Base-by-base conservation (phyloP, 2,113 vertebrate genomes). In the Carollia perspicillata region DNA sequence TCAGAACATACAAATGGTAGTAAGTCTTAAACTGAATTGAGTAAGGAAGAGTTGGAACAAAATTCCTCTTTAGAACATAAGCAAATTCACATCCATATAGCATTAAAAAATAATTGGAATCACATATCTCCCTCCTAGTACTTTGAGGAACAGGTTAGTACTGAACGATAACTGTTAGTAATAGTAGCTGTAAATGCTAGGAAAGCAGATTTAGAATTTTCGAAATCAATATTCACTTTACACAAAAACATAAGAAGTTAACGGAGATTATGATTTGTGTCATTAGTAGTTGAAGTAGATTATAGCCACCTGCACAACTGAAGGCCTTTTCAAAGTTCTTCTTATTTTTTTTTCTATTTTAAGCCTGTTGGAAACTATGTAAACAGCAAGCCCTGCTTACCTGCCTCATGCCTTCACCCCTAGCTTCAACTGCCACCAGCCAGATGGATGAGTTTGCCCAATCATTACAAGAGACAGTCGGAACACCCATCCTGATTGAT, bases 401-500 rank as follows among this genome's bases (percentile, higher is more conserved):
- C 75, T 81, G 44, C 33, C 55, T 92, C 30, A n/a, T 9, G 47
- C 35, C 65, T 87, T 90, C 68, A 90, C 53, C 20, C 26, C 0
- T 0, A 37, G 81, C 40, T 8, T 96, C 93, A 30, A 35, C n/a
- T 16, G 8, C 35, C 85, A 94, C 26, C 80, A 83, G 75, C 10
- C 85, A 93, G 96, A 87, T 7, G 78, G 92, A 77, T 63, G 42
- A 93, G 89, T 90, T 92, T 95, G 47, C 35, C 75, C 93, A 96
- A n/a, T 63, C 66, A 28, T n/a, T 86, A 53, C 51, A 68, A 96
- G 83, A 75, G 88, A 95, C 42, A 92, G 84, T 91, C 94, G 97
- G 84, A 96, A 93, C 68, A 74, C 84, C 51, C 8, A 4, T 84
- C 97, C 51, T 91, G 84, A 97, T 85, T 96, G 60, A 96, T 97